Conservation (phyloP, 2,113 vertebrate genomes). For the Thamnophis sirtalis region DNA sequence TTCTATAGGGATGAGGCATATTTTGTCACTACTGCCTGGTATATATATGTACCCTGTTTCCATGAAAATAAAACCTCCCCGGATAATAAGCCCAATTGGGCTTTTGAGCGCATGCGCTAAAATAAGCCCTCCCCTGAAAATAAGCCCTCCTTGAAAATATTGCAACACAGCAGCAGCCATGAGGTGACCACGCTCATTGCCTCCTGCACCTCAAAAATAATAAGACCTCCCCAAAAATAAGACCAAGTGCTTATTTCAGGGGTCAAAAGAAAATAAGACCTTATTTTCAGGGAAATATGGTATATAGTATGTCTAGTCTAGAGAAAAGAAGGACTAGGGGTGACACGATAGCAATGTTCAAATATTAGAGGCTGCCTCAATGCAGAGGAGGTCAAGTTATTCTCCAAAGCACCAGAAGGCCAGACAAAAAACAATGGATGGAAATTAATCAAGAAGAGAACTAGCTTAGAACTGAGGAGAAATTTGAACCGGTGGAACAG, state of each 20-base stretch:
- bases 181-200: too few species aligned
- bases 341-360: neutral
- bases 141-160: too few species aligned
- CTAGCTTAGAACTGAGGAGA: neutral
- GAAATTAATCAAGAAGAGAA: neutral
- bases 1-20: neutral
- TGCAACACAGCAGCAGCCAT: too few species aligned
- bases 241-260: too few species aligned
- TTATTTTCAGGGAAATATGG: too few species aligned
- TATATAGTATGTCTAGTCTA: neutral
- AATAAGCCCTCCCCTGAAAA: too few species aligned
- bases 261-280: too few species aligned
- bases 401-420: neutral
- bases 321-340: neutral
- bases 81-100: too few species aligned
- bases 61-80: too few species aligned
- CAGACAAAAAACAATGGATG: neutral
- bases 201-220: too few species aligned
- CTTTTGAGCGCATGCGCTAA: too few species aligned
- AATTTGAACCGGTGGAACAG: neutral
- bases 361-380: neutral
- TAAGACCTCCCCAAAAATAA: too few species aligned
- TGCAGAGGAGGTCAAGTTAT: neutral
- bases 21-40: neutral
- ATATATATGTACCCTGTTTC: neutral